Evolutionary conservation across 64 coral and sea anemone genomes (phyloP).

Genomic region (Stylophora pistillata): DNA sequence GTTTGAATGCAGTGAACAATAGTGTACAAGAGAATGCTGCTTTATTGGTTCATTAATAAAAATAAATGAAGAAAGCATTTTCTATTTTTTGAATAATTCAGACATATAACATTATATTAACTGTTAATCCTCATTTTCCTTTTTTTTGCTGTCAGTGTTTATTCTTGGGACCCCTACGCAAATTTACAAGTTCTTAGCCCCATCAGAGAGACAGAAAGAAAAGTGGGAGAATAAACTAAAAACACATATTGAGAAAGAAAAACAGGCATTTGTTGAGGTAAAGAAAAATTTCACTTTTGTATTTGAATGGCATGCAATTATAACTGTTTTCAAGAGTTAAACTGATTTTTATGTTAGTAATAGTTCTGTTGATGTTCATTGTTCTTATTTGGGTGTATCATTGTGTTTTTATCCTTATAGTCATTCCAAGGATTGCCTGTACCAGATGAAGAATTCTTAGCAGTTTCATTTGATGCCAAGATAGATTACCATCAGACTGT

Average conservation of each 20-base stretch:
- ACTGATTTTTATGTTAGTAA: too few species aligned
- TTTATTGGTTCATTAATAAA: too few species aligned
- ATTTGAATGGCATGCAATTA: background rate
- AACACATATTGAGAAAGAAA: slow-evolving; percentile 75
- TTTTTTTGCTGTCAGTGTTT: slow-evolving; percentile 72
- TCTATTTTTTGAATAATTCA: too few species aligned
- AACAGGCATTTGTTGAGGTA: slow-evolving; percentile 74
- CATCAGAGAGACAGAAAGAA: slow-evolving; percentile 67
- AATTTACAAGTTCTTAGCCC: slow-evolving; percentile 90
- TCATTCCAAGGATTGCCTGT: slow-evolving; percentile 77
- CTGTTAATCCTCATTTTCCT: too few species aligned
- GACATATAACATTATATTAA: too few species aligned
- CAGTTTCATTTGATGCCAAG: slow-evolving; percentile 79
- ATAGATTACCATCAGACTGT: slow-evolving; percentile 69
- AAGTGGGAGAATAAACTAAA: slow-evolving; percentile 82
- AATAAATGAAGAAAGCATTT: too few species aligned
- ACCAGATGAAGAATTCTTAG: slow-evolving; percentile 80
- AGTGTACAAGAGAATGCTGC: too few species aligned
- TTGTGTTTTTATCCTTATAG: slow-evolving; percentile 29
- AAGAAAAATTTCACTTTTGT: background rate
- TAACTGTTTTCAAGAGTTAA: background rate
- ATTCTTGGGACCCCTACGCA: slow-evolving; percentile 82
- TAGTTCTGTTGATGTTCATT: too few species aligned
- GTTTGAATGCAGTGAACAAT: too few species aligned
- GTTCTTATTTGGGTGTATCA: background rate